Evolutionary conservation across 2,113 vertebrate genomes (phyloP).

Genomic region (Aleadryas rufinucha): DNA sequence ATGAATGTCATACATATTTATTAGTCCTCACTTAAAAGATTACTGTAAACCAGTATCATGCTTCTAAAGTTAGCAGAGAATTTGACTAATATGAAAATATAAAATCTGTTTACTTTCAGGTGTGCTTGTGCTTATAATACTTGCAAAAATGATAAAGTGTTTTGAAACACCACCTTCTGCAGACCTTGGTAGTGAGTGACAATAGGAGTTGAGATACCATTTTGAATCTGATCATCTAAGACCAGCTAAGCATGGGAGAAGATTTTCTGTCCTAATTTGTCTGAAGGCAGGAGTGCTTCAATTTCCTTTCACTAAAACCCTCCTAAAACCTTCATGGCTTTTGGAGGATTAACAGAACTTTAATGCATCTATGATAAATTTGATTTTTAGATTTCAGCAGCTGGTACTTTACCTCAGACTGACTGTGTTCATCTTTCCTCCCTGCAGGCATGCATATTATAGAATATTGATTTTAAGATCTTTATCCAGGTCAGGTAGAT

Average conservation of each 20-base stretch:
- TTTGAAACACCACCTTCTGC: background rate
- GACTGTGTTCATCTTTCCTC: constrained; percentile 3
- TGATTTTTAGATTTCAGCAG: constrained; percentile 42
- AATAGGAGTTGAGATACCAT: background rate
- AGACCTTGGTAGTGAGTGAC: background rate
- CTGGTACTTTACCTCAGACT: background rate
- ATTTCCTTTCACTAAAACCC: constrained; percentile 24
- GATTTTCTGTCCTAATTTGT: background rate
- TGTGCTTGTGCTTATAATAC: background rate
- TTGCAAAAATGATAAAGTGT: background rate
- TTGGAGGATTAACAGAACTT: constrained; percentile 53
- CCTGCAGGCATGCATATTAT: background rate
- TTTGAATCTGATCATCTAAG: background rate
- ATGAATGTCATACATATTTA: background rate
- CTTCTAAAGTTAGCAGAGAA: background rate
- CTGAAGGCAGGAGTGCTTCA: constrained; percentile 20
- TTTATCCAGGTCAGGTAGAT: background rate
- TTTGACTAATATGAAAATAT: background rate
- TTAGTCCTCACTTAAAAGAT: background rate
- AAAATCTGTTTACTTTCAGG: background rate
- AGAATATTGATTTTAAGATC: constrained; percentile 8
- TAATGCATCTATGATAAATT: background rate
- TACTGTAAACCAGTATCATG: background rate
- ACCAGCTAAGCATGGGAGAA: background rate
- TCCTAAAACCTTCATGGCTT: constrained; percentile 14